phyloP scores from a whole-genome alignment of 2,888 invertebrate genomes.

The Amphipoea lucens region DNA sequence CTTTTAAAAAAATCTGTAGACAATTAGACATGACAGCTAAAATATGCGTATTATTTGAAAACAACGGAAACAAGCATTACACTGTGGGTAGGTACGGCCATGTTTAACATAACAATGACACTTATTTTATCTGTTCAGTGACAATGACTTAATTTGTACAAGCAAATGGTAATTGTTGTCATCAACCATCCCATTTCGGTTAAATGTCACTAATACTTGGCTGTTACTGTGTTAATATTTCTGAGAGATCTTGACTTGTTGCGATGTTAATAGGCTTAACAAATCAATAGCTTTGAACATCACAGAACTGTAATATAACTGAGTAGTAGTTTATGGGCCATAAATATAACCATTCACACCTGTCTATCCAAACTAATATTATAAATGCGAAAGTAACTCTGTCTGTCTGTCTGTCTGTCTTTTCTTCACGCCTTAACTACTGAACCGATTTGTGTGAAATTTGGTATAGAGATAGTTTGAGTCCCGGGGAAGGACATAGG shows the following conservation, averaged over 20 bases:
- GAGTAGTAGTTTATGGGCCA: too few species aligned
- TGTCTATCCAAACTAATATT: too few species aligned
- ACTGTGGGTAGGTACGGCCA: neutral
- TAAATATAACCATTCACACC: too few species aligned
- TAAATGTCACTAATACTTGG: constrained; percentile 39
- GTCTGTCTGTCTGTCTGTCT: too few species aligned
- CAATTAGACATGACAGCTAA: neutral
- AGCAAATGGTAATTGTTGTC: constrained; percentile 44
- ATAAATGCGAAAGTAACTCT: too few species aligned
- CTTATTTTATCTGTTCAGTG: too few species aligned
- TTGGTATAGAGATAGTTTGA: too few species aligned
- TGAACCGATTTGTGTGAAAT: too few species aligned
- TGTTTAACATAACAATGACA: constrained; percentile 31
- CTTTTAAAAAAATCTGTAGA: neutral
- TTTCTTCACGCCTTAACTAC: too few species aligned
- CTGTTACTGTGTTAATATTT: constrained; percentile 38
- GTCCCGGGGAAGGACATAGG: too few species aligned
- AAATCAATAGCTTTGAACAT: constrained; percentile 8
- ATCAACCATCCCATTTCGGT: constrained; percentile 41
- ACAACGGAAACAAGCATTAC: constrained; percentile 18
- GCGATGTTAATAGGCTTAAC: constrained; percentile 21
- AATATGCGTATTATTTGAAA: neutral
- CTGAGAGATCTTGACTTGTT: constrained; percentile 23
- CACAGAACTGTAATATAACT: neutral
- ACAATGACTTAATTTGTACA: constrained; percentile 20